These are phyloP conservation scores for Psittacara wagleri DNA, from an alignment of 2,113 vertebrate genomes.

Conservation along the genomic window DNA sequence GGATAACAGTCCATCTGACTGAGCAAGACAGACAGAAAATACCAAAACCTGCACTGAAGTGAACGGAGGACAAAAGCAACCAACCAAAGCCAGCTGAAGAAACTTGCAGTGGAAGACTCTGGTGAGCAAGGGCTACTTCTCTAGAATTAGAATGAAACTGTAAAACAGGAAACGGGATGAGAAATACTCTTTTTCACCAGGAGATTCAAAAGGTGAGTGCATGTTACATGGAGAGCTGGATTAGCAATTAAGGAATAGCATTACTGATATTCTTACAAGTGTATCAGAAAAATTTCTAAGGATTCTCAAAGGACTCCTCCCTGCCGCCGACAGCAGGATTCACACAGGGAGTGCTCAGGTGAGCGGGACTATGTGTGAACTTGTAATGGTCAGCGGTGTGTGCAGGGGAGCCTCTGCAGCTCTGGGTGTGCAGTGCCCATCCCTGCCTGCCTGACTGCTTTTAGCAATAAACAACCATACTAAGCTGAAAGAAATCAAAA, in stretches of 20 bases:
- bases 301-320: not conserved
- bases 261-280: not conserved
- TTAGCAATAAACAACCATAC: not conserved
- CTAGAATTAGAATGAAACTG: not conserved
- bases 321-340: fast-evolving
- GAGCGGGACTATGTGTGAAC: fast-evolving
- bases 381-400: fast-evolving
- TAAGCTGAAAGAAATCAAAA: not conserved
- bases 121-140: not conserved
- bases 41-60: not conserved
- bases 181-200: not conserved
- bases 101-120: not conserved
- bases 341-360: fast-evolving
- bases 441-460: not conserved
- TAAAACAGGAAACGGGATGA: not conserved
- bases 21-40: not conserved
- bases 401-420: not conserved
- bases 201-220: not conserved
- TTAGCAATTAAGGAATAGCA: not conserved
- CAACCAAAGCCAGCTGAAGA: not conserved
- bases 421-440: fast-evolving
- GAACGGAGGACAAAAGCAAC: not conserved
- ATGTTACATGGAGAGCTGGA: not conserved
- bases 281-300: not conserved
- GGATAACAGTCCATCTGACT: not conserved